Conservation (phyloP, 1,140 invertebrate species). For the Papilio polyxenes region DNA sequence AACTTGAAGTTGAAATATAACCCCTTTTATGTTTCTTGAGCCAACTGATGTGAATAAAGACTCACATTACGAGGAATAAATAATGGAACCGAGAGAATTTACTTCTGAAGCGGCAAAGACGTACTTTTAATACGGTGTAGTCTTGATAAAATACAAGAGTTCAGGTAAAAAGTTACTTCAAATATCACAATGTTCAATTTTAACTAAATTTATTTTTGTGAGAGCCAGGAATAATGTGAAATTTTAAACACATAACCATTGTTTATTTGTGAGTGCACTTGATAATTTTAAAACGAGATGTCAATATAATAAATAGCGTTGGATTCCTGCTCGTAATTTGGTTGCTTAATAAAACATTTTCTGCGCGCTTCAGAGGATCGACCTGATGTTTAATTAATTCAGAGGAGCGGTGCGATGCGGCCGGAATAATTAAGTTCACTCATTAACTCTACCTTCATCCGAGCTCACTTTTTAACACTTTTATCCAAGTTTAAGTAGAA, state of each 20-base stretch:
- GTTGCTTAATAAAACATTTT: constrained; percentile 6
- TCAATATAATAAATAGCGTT: background rate
- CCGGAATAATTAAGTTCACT: constrained; percentile 9
- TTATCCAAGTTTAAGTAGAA: background rate
- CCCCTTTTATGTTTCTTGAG: constrained; percentile 7
- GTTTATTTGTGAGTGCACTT: background rate
- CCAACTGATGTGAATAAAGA: background rate
- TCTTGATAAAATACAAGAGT: too few species aligned
- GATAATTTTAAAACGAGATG: background rate
- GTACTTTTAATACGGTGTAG: too few species aligned
- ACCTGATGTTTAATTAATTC: constrained; percentile 10
- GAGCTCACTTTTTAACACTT: background rate
- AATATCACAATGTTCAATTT: too few species aligned
- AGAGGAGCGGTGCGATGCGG: background rate
- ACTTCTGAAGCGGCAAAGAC: background rate
- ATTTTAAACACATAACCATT: background rate
- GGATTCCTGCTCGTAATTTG: background rate
- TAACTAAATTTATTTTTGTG: too few species aligned
- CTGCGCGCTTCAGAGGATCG: background rate
- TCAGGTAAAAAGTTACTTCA: too few species aligned
- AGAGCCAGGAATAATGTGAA: too few species aligned
- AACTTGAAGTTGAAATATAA: constrained; percentile 23
- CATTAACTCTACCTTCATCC: background rate
- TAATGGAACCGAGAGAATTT: background rate
- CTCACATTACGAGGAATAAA: background rate